These are phyloP conservation scores for Oryzias celebensis DNA, from an alignment of 2,113 vertebrate species.

Conservation along the genomic window DNA sequence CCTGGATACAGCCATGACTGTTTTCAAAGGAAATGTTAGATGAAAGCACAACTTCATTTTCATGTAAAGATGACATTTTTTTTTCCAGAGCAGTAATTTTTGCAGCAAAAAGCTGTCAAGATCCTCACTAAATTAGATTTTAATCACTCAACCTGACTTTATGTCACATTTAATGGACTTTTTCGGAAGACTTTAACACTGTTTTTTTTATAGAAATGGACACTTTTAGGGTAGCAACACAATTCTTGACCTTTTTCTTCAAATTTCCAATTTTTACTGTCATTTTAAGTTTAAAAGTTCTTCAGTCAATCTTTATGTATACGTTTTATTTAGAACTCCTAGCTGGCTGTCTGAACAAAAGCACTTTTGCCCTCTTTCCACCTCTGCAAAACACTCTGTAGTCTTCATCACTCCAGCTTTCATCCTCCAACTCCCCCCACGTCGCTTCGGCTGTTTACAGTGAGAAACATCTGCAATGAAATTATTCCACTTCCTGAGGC, in stretches of 20 bases:
- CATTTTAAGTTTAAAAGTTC: not conserved
- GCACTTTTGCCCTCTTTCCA: constrained; percentile 31
- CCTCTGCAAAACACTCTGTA: constrained; percentile 53
- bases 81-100: too few species aligned
- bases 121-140: not conserved
- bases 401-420: constrained; percentile 47
- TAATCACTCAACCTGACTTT: not conserved
- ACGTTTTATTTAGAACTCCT: not conserved
- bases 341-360: constrained; percentile 18
- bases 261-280: not conserved
- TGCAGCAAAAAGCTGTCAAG: too few species aligned
- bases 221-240: too few species aligned
- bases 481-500: constrained; percentile 81
- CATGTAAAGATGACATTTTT: too few species aligned
- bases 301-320: not conserved
- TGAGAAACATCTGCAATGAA: constrained; percentile 84
- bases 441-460: constrained; percentile 74
- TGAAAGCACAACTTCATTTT: too few species aligned
- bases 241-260: not conserved
- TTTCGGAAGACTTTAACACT: too few species aligned
- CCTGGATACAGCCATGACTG: too few species aligned
- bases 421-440: constrained; percentile 44
- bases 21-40: too few species aligned
- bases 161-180: not conserved
- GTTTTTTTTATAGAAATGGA: too few species aligned